Conservation (phyloP, 2,797 vertebrate species). For the Cossypha polioptera region DNA sequence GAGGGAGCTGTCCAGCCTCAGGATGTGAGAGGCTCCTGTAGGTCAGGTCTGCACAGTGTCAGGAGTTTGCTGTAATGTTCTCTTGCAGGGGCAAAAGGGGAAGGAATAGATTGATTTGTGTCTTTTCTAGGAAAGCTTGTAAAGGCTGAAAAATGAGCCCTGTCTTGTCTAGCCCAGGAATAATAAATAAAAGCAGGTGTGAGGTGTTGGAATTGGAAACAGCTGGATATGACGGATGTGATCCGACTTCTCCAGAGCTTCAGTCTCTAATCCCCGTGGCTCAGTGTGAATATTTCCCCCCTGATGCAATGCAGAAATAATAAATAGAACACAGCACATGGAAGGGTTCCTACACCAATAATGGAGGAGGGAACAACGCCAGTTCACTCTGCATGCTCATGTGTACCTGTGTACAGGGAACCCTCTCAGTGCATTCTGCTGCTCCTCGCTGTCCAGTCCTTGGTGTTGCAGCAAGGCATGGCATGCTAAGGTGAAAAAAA, state of each 20-base stretch:
- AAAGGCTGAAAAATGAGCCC: constrained; percentile 73
- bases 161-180: constrained; percentile 69
- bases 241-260: constrained; percentile 73
- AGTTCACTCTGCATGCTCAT: constrained; percentile 3
- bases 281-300: constrained; percentile 77
- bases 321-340: constrained; percentile 74
- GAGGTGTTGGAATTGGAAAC: constrained; percentile 72
- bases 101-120: neutral
- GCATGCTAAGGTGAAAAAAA: neutral
- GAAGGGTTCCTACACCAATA: constrained; percentile 56
- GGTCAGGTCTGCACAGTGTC: neutral
- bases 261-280: constrained; percentile 76
- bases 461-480: neutral
- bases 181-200: constrained; percentile 87
- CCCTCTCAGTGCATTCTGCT: neutral
- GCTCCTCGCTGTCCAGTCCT: neutral
- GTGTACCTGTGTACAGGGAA: neutral
- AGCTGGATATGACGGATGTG: constrained; percentile 77
- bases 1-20: constrained; percentile 3
- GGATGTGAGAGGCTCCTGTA: neutral
- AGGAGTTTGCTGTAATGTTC: neutral
- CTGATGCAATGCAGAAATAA: constrained; percentile 77
- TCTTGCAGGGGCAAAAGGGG: neutral
- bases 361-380: neutral
- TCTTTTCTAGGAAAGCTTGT: constrained; percentile 48